Conservation (phyloP, 2,797 vertebrate species). For the Acanthopagrus latus region DNA sequence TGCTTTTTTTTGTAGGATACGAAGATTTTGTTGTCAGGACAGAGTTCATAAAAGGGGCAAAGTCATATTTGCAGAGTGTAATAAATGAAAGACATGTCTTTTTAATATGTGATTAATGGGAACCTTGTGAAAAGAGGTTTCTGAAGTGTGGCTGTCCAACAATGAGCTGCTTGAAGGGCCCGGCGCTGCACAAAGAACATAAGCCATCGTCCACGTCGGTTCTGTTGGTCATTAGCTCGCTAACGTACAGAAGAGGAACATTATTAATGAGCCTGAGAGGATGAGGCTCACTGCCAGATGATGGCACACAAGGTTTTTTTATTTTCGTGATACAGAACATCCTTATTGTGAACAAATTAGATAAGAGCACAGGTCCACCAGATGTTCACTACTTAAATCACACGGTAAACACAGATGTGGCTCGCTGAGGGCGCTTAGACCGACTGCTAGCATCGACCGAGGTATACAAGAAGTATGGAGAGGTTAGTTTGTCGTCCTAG, state of each 20-base stretch:
- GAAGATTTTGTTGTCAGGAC: constrained; percentile 3
- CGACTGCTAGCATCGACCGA: not conserved
- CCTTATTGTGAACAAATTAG: not conserved
- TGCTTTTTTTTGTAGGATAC: not conserved
- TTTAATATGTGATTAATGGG: constrained; percentile 18
- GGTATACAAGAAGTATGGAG: too few relatives aligned
- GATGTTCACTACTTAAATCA: too few relatives aligned
- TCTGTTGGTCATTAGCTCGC: constrained; percentile 31
- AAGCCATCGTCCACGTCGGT: not conserved
- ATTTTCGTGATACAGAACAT: not conserved
- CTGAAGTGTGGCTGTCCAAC: not conserved
- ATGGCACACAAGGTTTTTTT: not conserved
- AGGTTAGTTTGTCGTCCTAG: too few relatives aligned
- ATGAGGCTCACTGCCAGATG: not conserved
- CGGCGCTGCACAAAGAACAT: not conserved
- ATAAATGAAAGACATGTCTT: not conserved
- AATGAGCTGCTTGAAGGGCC: not conserved
- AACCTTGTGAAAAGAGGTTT: constrained; percentile 9
- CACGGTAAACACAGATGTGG: too few relatives aligned
- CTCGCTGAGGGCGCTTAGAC: not conserved
- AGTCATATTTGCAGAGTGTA: not conserved
- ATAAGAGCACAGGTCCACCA: not conserved
- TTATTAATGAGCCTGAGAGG: constrained; percentile 15
- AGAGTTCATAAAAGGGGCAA: constrained; percentile 19
- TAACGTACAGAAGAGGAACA: not conserved